These are phyloP conservation scores for Brotula barbata DNA, from an alignment of 2,797 vertebrate genomes.

Conservation along the genomic window DNA sequence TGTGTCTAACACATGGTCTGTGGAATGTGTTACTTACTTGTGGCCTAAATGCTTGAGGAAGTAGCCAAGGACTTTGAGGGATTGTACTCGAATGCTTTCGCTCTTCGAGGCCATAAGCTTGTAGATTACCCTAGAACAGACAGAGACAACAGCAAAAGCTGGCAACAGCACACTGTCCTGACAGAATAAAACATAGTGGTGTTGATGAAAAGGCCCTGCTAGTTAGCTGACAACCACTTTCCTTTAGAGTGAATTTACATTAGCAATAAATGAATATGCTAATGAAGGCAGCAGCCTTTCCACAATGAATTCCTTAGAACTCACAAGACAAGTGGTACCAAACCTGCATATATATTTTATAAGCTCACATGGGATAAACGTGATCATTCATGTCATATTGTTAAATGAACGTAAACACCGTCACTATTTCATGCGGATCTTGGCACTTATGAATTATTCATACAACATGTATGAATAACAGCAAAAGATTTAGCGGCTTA, in stretches of 20 bases:
- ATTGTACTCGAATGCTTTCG: conserved; percentile 96
- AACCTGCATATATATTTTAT: conserved; percentile 61
- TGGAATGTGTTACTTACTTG: conserved; percentile 85
- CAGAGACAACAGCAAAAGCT: conserved; percentile 43
- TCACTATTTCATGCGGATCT: conserved; percentile 41
- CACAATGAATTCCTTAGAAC: conserved; percentile 29
- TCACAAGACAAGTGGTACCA: conserved; percentile 32
- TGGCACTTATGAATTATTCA: conserved; percentile 61
- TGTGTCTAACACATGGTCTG: conserved; percentile 7
- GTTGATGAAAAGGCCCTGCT: conserved; percentile 51
- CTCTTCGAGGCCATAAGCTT: conserved; percentile 96
- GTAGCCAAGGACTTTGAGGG: conserved; percentile 95
- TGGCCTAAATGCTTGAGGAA: conserved; percentile 97
- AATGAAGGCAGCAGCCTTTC: conserved; percentile 46
- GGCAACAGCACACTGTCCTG: conserved; percentile 39
- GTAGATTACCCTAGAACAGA: conserved; percentile 90
- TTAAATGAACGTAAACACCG: conserved; percentile 64
- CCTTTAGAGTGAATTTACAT: conserved; percentile 57
- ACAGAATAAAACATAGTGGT: conserved; percentile 42
- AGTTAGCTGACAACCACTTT: conserved; percentile 56
- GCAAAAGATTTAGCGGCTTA: conserved; percentile 12
- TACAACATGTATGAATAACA: conserved; percentile 30
- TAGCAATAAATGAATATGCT: conserved; percentile 47
- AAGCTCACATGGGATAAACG: conserved; percentile 44
- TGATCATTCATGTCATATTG: conserved; percentile 53